Base-by-base conservation (phyloP, 2,797 vertebrate genomes). In the Macropodus opercularis region DNA sequence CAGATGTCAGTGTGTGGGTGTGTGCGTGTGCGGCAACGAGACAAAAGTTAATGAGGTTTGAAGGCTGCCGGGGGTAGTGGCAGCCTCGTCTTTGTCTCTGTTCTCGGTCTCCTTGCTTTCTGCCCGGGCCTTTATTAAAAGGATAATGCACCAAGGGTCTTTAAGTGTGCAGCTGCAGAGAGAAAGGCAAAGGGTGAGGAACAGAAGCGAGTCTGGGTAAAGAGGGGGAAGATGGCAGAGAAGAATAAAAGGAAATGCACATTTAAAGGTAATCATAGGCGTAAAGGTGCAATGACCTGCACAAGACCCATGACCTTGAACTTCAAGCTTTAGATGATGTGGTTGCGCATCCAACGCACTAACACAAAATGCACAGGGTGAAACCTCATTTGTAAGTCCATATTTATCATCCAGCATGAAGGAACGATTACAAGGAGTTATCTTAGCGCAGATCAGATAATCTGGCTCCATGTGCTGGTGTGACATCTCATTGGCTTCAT, bases 41-140 rank as follows among this genome's bases (percentile, higher is more conserved):
- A 91, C 91, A 90, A 89, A 91, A 92, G 90, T 92, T 92, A 92
- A 93, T 93, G 90, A 92, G 90, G 85, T 91, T 87, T 92, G 90
- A 92, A 90, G 87, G 85, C 89, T 88, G 85, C 85, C 76, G 86
- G 89, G n/a, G 72, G 89, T 83, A 89, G 87, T 52, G 39, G 73
- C 68, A 53, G 85, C 87, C 86, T 87, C 34, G 74, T 84, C 89
- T 90, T 92, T 90, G 89, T 91, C 85, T 85, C 72, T 39, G 72
- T 83, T 85, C 83, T 89, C 82, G 87, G 85, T 82, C 84, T 90
- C 89, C 73, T 69, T 88, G 83, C 86, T 87, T 89, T 80, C 87
- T 89, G 87, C 77, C 73, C 77, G 52, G 81, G 79, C 85, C 86
- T 90, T 91, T 91, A 90, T 91, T 91, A 83, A 86, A 81, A 84